Evolutionary conservation across 2,888 invertebrate species (phyloP).

Genomic region (Sisyra terminalis): DNA sequence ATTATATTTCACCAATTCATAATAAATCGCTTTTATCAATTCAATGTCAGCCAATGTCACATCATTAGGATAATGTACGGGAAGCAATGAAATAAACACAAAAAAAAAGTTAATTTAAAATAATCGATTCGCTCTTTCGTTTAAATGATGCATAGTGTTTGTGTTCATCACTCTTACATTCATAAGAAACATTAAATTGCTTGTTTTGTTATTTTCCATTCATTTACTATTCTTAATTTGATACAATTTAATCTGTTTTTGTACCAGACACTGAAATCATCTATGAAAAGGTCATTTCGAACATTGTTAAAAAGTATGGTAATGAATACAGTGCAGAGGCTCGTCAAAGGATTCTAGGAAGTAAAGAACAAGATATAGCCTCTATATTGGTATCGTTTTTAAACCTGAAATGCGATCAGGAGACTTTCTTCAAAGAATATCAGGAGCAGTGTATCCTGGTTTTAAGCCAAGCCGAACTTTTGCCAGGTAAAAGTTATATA

Average conservation of each 20-base stretch:
- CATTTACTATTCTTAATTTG: too few species aligned
- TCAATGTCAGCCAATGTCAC: too few species aligned
- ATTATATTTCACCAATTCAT: too few species aligned
- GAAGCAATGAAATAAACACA: too few species aligned
- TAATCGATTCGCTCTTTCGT: too few species aligned
- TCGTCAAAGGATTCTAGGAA: constrained; percentile 60
- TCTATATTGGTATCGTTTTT: constrained; percentile 50
- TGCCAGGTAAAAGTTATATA: constrained; percentile 41
- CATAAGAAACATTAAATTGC: too few species aligned
- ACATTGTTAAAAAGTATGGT: constrained; percentile 47
- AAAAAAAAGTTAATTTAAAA: too few species aligned
- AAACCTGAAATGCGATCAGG: constrained; percentile 45
- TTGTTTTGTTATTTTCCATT: too few species aligned
- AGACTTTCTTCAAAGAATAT: constrained; percentile 46
- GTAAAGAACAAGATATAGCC: constrained; percentile 50
- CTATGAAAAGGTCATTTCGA: constrained; percentile 57
- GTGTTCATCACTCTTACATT: too few species aligned
- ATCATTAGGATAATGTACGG: too few species aligned
- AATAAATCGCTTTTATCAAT: too few species aligned
- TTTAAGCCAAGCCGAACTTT: constrained; percentile 40
- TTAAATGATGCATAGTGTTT: too few species aligned
- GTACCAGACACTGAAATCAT: constrained; percentile 63
- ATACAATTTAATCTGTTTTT: background rate
- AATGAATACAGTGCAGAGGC: constrained; percentile 65
- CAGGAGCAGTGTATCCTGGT: constrained; percentile 38